These are phyloP conservation scores for Prolemur simus DNA, from an alignment of 2,113 vertebrate species.

Conservation along the genomic window DNA sequence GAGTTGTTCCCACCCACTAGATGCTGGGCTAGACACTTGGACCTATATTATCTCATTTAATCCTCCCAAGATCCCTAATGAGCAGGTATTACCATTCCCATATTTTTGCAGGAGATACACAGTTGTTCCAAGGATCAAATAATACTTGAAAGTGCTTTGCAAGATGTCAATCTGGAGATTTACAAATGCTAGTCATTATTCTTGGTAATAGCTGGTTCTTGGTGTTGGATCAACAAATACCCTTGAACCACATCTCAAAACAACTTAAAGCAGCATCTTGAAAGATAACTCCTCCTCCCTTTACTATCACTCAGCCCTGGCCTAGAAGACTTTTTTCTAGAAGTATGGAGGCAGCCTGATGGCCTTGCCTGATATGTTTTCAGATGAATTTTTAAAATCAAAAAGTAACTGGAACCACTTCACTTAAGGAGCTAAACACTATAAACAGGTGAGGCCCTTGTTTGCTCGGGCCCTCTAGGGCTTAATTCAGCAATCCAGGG, in stretches of 20 bases:
- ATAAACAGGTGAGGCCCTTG: neutral
- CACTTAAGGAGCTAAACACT: neutral
- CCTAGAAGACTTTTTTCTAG: neutral
- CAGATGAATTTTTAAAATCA: neutral
- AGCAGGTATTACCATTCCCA: conserved; percentile 30
- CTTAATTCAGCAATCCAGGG: neutral
- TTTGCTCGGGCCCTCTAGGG: neutral
- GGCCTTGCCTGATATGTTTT: neutral
- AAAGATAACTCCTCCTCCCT: neutral
- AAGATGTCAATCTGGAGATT: conserved; percentile 63
- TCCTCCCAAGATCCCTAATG: conserved; percentile 49
- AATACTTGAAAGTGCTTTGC: conserved; percentile 60
- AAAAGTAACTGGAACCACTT: neutral
- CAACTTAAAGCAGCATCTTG: conserved; percentile 19
- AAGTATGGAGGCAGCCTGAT: neutral
- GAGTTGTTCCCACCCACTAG: neutral
- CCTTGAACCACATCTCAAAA: conserved; percentile 17
- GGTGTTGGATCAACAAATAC: conserved; percentile 43
- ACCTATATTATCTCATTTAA: conserved; percentile 61
- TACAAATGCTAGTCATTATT: conserved; percentile 42
- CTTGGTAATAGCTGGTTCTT: conserved; percentile 28
- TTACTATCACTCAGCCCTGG: neutral
- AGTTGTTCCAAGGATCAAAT: conserved; percentile 51
- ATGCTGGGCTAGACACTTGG: neutral
- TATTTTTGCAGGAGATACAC: conserved; percentile 1